Percentiles rank a stretch among this genome's conserved stretches.
Evolutionary conservation across 2,888 invertebrate genomes (phyloP).

Genomic region (Scaptomyza cyrtandrae): DNA sequence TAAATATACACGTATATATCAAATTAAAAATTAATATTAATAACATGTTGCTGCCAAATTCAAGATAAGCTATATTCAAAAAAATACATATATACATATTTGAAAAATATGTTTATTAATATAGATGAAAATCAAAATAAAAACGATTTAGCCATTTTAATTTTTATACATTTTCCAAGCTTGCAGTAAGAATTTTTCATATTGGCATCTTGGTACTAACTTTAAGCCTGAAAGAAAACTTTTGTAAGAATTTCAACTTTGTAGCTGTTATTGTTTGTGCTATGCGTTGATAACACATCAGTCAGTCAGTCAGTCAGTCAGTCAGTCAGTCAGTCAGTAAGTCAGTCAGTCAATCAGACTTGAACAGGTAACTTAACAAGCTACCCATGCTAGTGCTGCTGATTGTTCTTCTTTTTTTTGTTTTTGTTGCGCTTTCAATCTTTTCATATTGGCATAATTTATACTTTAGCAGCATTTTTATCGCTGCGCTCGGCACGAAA

Average conservation of each 20-base stretch:
- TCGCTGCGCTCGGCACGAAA: constrained; percentile 75
- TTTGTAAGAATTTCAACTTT: not conserved
- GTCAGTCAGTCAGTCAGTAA: not conserved
- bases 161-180: too few species aligned
- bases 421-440: constrained; percentile 30
- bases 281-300: not conserved
- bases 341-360: not conserved
- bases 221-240: not conserved
- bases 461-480: constrained; percentile 79
- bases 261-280: not conserved
- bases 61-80: too few species aligned
- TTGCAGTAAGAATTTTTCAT: not conserved
- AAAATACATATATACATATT: too few species aligned
- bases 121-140: too few species aligned
- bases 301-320: not conserved
- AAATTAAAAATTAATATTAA: too few species aligned
- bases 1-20: too few species aligned
- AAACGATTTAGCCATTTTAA: too few species aligned
- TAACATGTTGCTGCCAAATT: too few species aligned
- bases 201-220: too few species aligned
- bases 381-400: constrained; percentile 31
- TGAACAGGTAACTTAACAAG: not conserved
- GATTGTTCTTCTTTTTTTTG: not conserved
- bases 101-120: too few species aligned
- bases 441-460: constrained; percentile 76